phyloP scores from a whole-genome alignment of 2,113 vertebrate species.

The Spheniscus mendiculus region DNA sequence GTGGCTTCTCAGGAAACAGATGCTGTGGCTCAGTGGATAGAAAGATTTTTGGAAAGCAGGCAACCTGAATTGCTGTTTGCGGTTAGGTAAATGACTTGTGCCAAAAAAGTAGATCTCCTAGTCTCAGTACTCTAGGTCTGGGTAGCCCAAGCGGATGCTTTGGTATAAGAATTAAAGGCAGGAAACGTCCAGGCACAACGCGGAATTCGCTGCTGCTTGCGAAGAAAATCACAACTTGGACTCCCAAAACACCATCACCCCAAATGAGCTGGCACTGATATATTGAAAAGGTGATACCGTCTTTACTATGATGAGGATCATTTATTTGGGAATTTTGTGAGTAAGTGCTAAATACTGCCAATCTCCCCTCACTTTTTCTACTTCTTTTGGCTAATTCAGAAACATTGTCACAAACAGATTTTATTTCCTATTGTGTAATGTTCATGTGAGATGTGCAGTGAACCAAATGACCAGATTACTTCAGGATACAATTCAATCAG shows the following conservation, averaged over 20 bases:
- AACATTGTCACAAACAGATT: neutral
- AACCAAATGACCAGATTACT: neutral
- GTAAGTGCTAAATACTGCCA: neutral
- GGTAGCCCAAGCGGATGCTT: neutral
- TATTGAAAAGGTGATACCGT: neutral
- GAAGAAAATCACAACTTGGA: neutral
- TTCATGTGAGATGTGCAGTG: neutral
- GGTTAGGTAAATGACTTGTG: neutral
- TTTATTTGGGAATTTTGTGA: neutral
- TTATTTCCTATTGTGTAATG: neutral
- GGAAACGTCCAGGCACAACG: neutral
- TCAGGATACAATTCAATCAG: neutral
- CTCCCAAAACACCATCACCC: neutral
- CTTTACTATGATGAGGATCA: neutral
- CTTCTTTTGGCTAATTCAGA: neutral
- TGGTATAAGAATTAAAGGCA: neutral
- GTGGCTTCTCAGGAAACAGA: neutral
- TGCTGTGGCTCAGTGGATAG: neutral
- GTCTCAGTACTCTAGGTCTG: neutral
- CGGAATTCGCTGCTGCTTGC: neutral
- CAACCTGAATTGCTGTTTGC: neutral
- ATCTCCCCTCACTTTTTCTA: neutral
- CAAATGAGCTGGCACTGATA: neutral
- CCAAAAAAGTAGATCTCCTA: neutral
- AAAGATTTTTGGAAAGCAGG: neutral